Evolutionary conservation across 2,888 invertebrate species (phyloP), one percentile per base, ranked within the genome.

Genomic region (Bugula neritina): DNA sequence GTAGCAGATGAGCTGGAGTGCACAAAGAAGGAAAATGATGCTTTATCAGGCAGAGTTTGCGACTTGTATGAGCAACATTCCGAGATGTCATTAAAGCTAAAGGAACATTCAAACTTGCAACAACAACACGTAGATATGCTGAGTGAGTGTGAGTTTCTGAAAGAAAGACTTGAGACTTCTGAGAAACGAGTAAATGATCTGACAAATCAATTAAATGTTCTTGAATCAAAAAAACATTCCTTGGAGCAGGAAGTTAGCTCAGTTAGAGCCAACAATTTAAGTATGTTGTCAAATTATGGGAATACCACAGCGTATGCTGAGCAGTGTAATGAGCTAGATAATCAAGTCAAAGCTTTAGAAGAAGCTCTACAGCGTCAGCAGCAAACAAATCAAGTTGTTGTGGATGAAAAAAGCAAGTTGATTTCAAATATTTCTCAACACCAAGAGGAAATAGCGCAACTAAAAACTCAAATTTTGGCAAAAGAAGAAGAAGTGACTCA

Each of bases 151-250:
- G 63, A 63, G 1, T 13, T 31, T 25, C 31, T 63, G 10, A 25
- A 31, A 34, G 31, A 63, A 2, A 25, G 43, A 5, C 43, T 43
- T 10, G 43, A 43, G 10, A 43, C 13, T 25, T 21, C 63, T 5
- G 31, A 72, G 23, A 73, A 75, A 71, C 75, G 75, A 69, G 75
- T 74, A 69, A 73, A 74, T 69, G 72, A 72, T 34, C 72, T 76
- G 63, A 75, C 75, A 69, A 74, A 75, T 57, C 75, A 75, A 71
- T 29, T 76, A 1, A 73, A 76, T 58, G 75, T 76, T 52, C 74
- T 74, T 72, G 75, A 77, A 73, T 73, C 74, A 54, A 73, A 71
- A 21, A 77, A 75, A 54, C 73, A 54, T 71, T 75, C 75, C 55
- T 72, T 77, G 34, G 74, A 74, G 69, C 75, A 75, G 73, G 74